A percentile compares a stretch with the other conserved stretches of the same genome.
These are phyloP conservation scores for Caerostris darwini DNA, from an alignment of 1,140 invertebrate genomes.

Conservation along the genomic window DNA sequence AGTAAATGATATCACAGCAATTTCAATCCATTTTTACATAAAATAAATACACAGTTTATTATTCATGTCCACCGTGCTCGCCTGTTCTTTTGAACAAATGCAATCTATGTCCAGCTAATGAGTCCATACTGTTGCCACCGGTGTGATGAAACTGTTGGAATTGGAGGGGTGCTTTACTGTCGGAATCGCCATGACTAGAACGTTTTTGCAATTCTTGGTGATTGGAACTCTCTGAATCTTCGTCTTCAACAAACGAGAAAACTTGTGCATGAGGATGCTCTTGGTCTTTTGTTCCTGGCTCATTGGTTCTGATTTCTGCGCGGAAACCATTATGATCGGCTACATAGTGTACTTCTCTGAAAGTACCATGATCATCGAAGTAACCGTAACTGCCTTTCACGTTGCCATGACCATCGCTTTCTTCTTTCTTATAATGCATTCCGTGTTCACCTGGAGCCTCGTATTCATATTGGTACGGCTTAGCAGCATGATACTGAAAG, in stretches of 20 bases:
- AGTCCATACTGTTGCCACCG: neutral
- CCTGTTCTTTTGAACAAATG: neutral
- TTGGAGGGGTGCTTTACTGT: neutral
- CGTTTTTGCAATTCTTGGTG: neutral
- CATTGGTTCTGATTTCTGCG: constrained; percentile 73
- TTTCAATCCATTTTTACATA: no score
- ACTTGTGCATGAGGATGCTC: constrained; percentile 63
- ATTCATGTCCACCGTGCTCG: neutral
- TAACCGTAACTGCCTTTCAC: constrained; percentile 93
- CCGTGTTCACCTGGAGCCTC: constrained; percentile 42
- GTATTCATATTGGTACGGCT: constrained; percentile 74
- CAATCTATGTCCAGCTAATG: neutral
- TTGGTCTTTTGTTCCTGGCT: constrained; percentile 64
- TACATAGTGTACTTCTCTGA: constrained; percentile 86
- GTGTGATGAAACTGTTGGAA: neutral
- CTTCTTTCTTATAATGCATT: constrained; percentile 80
- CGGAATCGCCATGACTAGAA: neutral
- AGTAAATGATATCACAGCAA: no score
- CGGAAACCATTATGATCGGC: constrained; percentile 72
- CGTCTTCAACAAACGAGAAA: neutral
- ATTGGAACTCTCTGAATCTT: neutral
- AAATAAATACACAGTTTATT: neutral
- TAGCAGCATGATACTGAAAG: neutral
- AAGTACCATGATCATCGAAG: constrained; percentile 89
- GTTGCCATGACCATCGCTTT: constrained; percentile 84